Conservation (phyloP, 1,140 invertebrate species). For the Steinernema feltiae region DNA sequence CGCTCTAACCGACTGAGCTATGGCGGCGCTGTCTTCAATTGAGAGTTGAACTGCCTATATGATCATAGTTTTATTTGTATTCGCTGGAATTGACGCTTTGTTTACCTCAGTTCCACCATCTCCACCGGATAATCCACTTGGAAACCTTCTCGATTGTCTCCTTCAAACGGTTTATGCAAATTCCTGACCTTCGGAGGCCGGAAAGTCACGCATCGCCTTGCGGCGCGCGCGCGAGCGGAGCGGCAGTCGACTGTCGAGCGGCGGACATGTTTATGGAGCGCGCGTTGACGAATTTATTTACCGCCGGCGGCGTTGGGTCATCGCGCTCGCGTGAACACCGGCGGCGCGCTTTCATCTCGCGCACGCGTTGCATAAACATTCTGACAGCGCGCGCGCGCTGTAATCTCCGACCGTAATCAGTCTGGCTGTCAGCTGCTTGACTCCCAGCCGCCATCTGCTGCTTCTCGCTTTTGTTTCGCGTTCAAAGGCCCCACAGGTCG, state of each 20-base stretch:
- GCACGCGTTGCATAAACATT: background rate
- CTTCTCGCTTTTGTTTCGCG: background rate
- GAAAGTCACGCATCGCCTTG: background rate
- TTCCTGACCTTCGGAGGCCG: background rate
- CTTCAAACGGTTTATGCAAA: no score
- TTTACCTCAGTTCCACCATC: no score
- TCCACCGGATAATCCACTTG: no score
- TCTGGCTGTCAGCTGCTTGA: background rate
- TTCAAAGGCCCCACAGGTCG: background rate
- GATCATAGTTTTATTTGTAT: no score
- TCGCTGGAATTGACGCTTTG: no score
- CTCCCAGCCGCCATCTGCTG: background rate
- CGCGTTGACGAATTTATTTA: background rate
- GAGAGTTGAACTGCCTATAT: no score
- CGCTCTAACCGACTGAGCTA: conserved; percentile 59
- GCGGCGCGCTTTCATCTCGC: background rate
- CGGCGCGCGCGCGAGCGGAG: no score
- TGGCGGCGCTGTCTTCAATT: no score
- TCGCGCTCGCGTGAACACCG: background rate
- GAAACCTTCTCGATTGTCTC: no score
- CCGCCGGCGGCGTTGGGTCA: background rate
- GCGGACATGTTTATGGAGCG: background rate
- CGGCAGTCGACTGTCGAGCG: no score
- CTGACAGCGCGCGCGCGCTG: no score
- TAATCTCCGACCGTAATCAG: background rate